Conservation (phyloP, 2,888 invertebrate species). For the Ennomos quercinarius region DNA sequence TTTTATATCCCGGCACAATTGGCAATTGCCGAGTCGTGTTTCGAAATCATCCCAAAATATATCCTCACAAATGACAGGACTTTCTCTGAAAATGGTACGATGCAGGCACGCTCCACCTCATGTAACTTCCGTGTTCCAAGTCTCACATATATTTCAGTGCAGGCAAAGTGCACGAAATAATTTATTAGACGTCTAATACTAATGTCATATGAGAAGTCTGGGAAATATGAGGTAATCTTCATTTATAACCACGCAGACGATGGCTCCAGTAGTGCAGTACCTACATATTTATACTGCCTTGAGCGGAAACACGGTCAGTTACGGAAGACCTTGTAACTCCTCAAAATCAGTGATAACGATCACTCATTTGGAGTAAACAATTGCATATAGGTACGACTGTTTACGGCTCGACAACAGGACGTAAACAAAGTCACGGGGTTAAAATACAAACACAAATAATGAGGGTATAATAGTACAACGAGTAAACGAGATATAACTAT, state of each 20-base stretch:
- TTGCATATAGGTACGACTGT: no score
- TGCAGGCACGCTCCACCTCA: slow-evolving; percentile 50
- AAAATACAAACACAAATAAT: no score
- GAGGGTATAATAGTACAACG: no score
- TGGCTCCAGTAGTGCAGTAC: neutral
- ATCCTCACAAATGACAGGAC: slow-evolving; percentile 40
- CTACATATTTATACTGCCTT: neutral
- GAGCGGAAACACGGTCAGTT: slow-evolving; percentile 3
- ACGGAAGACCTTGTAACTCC: slow-evolving; percentile 9
- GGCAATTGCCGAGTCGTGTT: slow-evolving; percentile 59
- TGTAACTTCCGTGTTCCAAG: slow-evolving; percentile 57
- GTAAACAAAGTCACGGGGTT: no score
- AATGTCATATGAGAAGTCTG: slow-evolving; percentile 22
- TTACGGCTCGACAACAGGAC: no score
- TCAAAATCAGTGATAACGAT: slow-evolving; percentile 12
- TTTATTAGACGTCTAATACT: slow-evolving; percentile 20
- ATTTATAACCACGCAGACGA: slow-evolving; percentile 2
- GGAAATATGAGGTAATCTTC: slow-evolving; percentile 23
- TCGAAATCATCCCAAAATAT: slow-evolving; percentile 28
- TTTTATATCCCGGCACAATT: slow-evolving; percentile 58
- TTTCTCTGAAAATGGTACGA: slow-evolving; percentile 52
- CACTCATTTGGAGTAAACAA: slow-evolving; percentile 3
- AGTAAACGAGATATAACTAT: no score
- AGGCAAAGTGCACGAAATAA: slow-evolving; percentile 20
- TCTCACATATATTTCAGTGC: slow-evolving; percentile 31